A percentile compares a stretch with the other conserved stretches of the same genome.
Conservation (phyloP, 2,797 vertebrate species). For the Chelon auratus region DNA sequence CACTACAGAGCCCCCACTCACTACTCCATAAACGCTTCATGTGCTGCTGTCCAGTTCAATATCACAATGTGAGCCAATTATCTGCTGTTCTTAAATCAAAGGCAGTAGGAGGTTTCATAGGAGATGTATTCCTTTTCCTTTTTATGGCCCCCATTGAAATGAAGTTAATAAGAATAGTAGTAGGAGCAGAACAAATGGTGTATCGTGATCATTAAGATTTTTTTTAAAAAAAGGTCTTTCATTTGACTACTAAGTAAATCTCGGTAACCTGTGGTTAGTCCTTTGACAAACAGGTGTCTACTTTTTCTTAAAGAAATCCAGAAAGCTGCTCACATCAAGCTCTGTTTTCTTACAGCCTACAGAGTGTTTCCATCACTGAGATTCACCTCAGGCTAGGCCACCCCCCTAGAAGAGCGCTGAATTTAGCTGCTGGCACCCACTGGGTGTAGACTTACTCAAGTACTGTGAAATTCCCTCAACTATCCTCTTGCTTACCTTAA, state of each 20-base stretch:
- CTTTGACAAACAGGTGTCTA: slow-evolving; percentile 4
- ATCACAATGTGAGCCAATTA: slow-evolving; percentile 31
- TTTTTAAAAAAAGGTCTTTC: not conserved
- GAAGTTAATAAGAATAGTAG: slow-evolving; percentile 7
- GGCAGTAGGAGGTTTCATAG: not conserved
- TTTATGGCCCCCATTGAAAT: slow-evolving; percentile 4
- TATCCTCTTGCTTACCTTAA: slow-evolving; percentile 24
- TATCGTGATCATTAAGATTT: slow-evolving; percentile 9
- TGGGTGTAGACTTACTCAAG: slow-evolving; percentile 21
- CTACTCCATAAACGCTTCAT: not conserved
- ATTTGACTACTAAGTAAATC: not conserved
- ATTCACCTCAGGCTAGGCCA: slow-evolving; percentile 20
- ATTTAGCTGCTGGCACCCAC: slow-evolving; percentile 19
- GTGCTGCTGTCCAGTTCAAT: slow-evolving; percentile 13
- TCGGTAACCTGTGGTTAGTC: not conserved
- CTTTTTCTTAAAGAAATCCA: slow-evolving; percentile 17
- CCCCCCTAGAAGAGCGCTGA: slow-evolving; percentile 7
- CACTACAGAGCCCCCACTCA: slow-evolving; percentile 13
- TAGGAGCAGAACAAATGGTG: not conserved
- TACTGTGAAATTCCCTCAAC: slow-evolving; percentile 22
- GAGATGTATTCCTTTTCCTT: slow-evolving; percentile 8
- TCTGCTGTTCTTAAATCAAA: slow-evolving; percentile 29
- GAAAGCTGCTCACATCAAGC: not conserved
- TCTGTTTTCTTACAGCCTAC: slow-evolving; percentile 10
- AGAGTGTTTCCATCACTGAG: slow-evolving; percentile 3